Evolutionary conservation across 2,797 vertebrate genomes (phyloP).

Genomic region (Pipistrellus nathusii): DNA sequence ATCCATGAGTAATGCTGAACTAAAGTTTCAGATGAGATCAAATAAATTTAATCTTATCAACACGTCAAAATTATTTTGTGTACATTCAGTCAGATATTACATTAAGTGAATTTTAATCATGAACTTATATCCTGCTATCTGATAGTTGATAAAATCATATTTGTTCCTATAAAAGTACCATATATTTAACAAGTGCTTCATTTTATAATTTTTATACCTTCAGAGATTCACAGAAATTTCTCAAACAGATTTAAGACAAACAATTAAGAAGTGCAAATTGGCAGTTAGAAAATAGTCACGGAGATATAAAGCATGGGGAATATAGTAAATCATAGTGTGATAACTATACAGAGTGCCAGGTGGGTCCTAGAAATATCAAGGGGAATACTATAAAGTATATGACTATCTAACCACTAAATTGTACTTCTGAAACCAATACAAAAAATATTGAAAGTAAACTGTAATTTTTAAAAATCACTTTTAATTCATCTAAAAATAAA

Average conservation of each 20-base stretch:
- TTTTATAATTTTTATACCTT: constrained; percentile 32
- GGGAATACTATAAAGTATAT: background rate
- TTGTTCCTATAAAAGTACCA: background rate
- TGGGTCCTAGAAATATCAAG: background rate
- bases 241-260: constrained; percentile 3
- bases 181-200: constrained; percentile 3
- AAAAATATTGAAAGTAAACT: background rate
- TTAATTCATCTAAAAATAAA: background rate
- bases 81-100: constrained; percentile 28
- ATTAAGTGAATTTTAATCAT: constrained; percentile 69
- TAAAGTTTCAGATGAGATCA: constrained; percentile 56
- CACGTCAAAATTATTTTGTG: constrained; percentile 61
- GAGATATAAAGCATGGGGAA: background rate
- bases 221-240: background rate
- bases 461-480: background rate
- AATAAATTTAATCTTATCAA: constrained; percentile 70
- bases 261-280: background rate
- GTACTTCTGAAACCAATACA: background rate
- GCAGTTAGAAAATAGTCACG: background rate
- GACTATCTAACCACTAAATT: background rate
- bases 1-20: constrained; percentile 68
- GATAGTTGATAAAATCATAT: constrained; percentile 51
- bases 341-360: background rate
- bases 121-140: background rate
- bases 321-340: background rate